These are phyloP conservation scores for Aptenodytes patagonicus DNA, from an alignment of 2,113 vertebrate species.

Conservation along the genomic window DNA sequence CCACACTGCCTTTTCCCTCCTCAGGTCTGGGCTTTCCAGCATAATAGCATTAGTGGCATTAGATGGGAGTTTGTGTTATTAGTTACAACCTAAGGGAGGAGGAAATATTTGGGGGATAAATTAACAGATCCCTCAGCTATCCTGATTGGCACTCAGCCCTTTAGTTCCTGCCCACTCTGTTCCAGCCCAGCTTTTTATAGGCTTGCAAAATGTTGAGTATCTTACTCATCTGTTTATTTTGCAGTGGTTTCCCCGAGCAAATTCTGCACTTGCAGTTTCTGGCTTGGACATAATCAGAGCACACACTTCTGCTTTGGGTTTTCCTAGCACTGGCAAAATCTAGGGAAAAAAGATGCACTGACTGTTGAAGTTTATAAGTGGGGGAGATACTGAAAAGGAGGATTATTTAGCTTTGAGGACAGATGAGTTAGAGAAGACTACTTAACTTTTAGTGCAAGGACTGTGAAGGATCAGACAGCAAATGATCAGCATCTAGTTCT, in stretches of 20 bases:
- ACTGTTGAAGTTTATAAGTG: neutral
- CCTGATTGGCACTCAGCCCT: neutral
- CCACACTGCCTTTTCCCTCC: neutral
- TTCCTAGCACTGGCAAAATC: neutral
- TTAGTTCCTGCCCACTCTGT: constrained; percentile 10
- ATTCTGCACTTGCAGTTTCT: neutral
- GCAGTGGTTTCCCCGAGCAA: neutral
- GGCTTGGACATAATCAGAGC: constrained; percentile 15
- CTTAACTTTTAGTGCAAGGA: neutral
- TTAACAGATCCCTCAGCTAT: constrained; percentile 17
- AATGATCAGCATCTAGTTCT: neutral
- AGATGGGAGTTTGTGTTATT: constrained; percentile 39
- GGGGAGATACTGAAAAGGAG: neutral
- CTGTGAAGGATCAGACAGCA: neutral
- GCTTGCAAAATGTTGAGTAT: neutral
- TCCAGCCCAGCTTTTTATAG: constrained; percentile 33
- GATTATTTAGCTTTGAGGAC: neutral
- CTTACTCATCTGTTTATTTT: constrained; percentile 45
- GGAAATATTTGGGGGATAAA: constrained; percentile 31
- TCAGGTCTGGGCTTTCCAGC: constrained; percentile 39
- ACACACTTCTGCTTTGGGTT: neutral
- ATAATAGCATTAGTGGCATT: constrained; percentile 59
- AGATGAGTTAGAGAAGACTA: neutral
- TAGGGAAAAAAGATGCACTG: neutral
- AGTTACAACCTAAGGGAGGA: constrained; percentile 36